Evolutionary conservation across 2,113 vertebrate genomes (phyloP), one percentile per base, ranked within the genome.

Genomic region (Phylloscopus whistleri): DNA sequence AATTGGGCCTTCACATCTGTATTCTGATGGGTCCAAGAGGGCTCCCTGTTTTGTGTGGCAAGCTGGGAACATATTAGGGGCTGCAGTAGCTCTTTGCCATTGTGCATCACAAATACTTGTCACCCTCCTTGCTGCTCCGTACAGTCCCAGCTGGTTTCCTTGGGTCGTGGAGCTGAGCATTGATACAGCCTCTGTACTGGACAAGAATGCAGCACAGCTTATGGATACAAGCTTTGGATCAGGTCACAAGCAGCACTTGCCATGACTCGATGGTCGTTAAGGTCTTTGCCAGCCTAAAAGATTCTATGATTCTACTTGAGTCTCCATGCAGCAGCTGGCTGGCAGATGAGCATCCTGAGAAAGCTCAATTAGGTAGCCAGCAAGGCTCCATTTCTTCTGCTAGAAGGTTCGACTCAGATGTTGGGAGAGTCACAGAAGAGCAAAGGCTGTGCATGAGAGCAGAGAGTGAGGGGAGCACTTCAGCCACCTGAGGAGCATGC

Each of bases 181-280:
- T 9, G 27, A 31, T 28, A 7, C 7, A 64, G 3, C 14, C 14
- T 64, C 53, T 7, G 4, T 22, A 3, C 14, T 19, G 15, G 53
- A 22, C 22, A 10, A 22, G 8, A 33, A 13, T 33, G 11, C 30
- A 73, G 27, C 21, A 27, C 26, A 51, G 16, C 8, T 62, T 53
- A 17, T 0, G 7, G 28, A 9, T 5, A 5, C 0, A 3, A 53
- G 18, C 27, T 41, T 49, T 78, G 7, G 7, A n/a, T 41, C 44
- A 44, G 22, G 27, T 62, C 31, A 62, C 41, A 31, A 56, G 43
- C 11, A 59, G n/a, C 24, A 31, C 0, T 1, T 75, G 21, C 27
- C 2, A 1, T 23, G 48, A 56, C 31, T 30, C 0, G 0, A 4
- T 35, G 41, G 37, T 13, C 56, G 35, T 43, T 37, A 33, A 49